Evolutionary conservation across 2,888 invertebrate species (phyloP).

Genomic region (Metellina segmentata): DNA sequence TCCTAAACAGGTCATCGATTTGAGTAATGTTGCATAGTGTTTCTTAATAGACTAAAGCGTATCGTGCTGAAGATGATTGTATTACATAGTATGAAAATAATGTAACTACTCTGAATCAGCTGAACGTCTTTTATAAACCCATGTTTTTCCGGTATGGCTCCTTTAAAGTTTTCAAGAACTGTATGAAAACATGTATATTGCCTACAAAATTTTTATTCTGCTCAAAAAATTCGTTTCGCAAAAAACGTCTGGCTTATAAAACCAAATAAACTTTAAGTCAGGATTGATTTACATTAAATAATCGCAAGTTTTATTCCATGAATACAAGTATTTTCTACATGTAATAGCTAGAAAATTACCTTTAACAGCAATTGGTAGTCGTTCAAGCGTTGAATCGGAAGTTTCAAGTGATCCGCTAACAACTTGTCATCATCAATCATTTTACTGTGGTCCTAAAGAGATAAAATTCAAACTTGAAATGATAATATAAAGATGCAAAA

Average conservation of each 20-base stretch:
- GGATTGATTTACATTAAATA: background rate
- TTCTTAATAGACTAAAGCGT: no score
- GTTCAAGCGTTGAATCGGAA: slow-evolving; percentile 96
- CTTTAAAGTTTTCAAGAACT: no score
- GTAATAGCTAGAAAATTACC: slow-evolving; percentile 83
- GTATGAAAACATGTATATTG: no score
- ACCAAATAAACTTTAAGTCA: background rate
- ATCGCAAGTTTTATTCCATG: background rate
- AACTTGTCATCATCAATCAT: slow-evolving; percentile 93
- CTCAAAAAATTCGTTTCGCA: no score
- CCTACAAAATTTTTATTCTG: no score
- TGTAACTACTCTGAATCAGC: no score
- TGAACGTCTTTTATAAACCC: no score
- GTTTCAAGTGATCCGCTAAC: slow-evolving; percentile 93
- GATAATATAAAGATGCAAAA: background rate
- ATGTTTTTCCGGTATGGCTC: no score
- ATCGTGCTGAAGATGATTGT: no score
- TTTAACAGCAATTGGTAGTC: slow-evolving; percentile 96
- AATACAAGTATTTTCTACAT: background rate
- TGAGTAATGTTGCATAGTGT: no score
- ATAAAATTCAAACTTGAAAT: background rate
- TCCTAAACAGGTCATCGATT: no score
- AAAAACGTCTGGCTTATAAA: background rate
- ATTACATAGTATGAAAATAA: no score
- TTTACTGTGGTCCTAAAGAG: slow-evolving; percentile 83